phyloP scores from a whole-genome alignment of 2,113 vertebrate species.

The Baryphthengus martii region DNA sequence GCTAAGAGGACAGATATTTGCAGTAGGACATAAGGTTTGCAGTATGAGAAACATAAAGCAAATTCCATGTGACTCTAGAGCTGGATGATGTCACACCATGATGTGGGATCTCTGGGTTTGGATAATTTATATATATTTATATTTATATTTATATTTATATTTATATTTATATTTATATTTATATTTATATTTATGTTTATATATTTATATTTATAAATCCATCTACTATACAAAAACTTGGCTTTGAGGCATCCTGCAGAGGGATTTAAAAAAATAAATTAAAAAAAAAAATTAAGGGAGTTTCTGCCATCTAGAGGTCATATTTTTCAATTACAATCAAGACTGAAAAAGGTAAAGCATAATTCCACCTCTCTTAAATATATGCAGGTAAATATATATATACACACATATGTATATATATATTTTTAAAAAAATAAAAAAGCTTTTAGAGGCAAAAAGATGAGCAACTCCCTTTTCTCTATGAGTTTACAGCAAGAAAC shows the following conservation, averaged over 20 bases:
- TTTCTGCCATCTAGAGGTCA: slow-evolving; percentile 56
- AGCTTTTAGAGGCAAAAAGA: not conserved
- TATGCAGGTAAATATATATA: not conserved
- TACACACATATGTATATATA: no score
- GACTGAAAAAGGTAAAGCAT: not conserved
- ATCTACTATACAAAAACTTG: not conserved
- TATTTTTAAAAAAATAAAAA: not conserved
- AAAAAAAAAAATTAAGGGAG: not conserved
- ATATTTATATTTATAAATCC: not conserved
- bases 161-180: no score
- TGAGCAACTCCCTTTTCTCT: fast-evolving
- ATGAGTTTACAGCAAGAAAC: not conserved
- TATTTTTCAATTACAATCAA: not conserved
- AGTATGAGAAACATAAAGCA: not conserved
- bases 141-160: no score
- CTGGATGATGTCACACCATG: not conserved
- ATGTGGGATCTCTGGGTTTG: not conserved
- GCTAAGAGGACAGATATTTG: not conserved
- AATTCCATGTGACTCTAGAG: not conserved
- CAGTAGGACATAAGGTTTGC: not conserved
- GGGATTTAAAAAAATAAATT: not conserved
- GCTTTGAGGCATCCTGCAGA: not conserved
- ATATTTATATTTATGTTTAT: no score
- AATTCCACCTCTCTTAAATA: not conserved
- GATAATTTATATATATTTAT: no score